A percentile compares a stretch with the other conserved stretches of the same genome.
These are phyloP conservation scores for Chaetorhynchus papuensis DNA, from an alignment of 2,113 vertebrate genomes.

Conservation along the genomic window DNA sequence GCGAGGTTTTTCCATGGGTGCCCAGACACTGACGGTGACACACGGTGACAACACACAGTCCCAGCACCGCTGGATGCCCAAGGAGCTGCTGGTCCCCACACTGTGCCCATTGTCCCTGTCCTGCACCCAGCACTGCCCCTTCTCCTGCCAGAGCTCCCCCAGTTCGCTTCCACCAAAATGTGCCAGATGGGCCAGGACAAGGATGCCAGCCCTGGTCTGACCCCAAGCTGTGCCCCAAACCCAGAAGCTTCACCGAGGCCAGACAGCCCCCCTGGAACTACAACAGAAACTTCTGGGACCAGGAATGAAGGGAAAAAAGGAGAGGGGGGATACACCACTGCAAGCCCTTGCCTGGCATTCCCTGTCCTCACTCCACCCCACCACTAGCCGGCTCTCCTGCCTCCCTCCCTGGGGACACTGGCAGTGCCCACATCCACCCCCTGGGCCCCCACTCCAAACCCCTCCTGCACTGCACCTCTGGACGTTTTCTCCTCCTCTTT, in stretches of 20 bases:
- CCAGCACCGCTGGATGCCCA: neutral
- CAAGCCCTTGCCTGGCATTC: neutral
- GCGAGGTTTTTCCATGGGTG: neutral
- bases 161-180: neutral
- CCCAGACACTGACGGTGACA: constrained; percentile 10
- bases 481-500: neutral
- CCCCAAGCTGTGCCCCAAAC: neutral
- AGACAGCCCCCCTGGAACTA: neutral
- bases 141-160: fast-evolving
- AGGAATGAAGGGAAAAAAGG: fast-evolving
- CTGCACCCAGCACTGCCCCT: neutral
- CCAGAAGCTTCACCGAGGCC: fast-evolving
- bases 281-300: neutral
- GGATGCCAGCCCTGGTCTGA: neutral
- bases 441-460: neutral
- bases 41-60: neutral
- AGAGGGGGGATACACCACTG: fast-evolving
- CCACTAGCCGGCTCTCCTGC: neutral
- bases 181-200: neutral
- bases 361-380: neutral
- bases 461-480: neutral
- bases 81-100: neutral
- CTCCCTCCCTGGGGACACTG: neutral
- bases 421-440: neutral
- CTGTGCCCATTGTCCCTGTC: neutral